phyloP scores from a whole-genome alignment of 1,140 invertebrate species.

The Anoplophora glabripennis region DNA sequence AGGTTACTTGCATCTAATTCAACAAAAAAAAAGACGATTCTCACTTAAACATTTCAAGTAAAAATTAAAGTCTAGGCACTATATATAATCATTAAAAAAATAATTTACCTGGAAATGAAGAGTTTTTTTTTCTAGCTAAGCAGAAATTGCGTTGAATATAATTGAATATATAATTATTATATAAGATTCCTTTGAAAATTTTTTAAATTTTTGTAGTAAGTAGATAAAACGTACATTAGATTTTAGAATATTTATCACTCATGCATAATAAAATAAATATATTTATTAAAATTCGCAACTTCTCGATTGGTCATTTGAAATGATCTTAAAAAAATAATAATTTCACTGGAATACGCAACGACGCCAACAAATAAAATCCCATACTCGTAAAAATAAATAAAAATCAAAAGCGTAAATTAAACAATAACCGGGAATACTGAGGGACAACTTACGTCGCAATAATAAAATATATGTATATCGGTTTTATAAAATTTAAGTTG shows the following conservation, averaged over 20 bases:
- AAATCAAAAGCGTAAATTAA: slow-evolving; percentile 13
- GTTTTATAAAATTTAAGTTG: slow-evolving; percentile 20
- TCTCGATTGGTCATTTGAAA: slow-evolving; percentile 15
- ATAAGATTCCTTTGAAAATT: neutral
- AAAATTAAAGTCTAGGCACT: slow-evolving; percentile 31
- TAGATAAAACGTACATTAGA: slow-evolving; percentile 6
- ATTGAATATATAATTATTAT: neutral
- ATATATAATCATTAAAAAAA: slow-evolving; percentile 22
- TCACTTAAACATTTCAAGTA: slow-evolving; percentile 25
- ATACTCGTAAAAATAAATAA: slow-evolving; percentile 15
- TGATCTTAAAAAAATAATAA: slow-evolving; percentile 10
- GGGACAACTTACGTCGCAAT: slow-evolving; percentile 3
- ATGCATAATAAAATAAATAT: slow-evolving; percentile 6
- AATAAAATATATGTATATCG: slow-evolving; percentile 9
- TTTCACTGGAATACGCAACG: neutral
- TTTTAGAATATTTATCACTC: slow-evolving; percentile 17
- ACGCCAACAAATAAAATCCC: slow-evolving; percentile 13
- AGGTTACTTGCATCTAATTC: slow-evolving; percentile 20
- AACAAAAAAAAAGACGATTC: slow-evolving; percentile 17
- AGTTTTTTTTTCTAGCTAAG: slow-evolving; percentile 16
- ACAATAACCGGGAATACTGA: neutral
- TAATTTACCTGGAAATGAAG: slow-evolving; percentile 2
- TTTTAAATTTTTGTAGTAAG: slow-evolving; percentile 7
- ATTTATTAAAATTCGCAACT: slow-evolving; percentile 14
- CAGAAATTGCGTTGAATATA: slow-evolving; percentile 17